phyloP scores from a whole-genome alignment of 1,140 invertebrate genomes.

The Drosophila parabipectinata region DNA sequence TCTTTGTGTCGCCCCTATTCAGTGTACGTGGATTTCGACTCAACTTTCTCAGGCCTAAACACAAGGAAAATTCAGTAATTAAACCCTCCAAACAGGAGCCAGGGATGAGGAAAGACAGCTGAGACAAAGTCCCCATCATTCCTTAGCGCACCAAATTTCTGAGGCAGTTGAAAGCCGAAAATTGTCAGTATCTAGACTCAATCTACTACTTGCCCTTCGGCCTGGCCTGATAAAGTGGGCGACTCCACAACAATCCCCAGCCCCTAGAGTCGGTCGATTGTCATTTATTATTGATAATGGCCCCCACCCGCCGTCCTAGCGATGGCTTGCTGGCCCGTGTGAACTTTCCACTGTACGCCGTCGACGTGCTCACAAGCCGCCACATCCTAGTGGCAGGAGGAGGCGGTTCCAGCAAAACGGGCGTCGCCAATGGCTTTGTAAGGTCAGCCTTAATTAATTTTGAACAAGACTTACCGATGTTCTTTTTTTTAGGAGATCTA shows the following conservation, averaged over 20 bases:
- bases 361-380: slow-evolving; percentile 94
- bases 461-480: background rate
- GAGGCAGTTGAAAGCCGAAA: background rate
- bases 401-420: slow-evolving; percentile 97
- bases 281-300: slow-evolving; percentile 72
- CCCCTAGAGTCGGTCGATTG: slow-evolving; percentile 27
- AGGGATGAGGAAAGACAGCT: slow-evolving; percentile 20
- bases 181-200: slow-evolving; percentile 7
- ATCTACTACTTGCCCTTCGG: slow-evolving; percentile 15
- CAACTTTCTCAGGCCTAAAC: slow-evolving; percentile 25
- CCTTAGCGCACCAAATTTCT: background rate
- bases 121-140: background rate
- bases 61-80: background rate
- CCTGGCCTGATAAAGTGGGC: slow-evolving; percentile 32
- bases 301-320: slow-evolving; percentile 78
- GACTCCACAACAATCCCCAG: slow-evolving; percentile 30
- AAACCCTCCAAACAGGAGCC: background rate
- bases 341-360: slow-evolving; percentile 96
- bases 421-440: slow-evolving; percentile 97
- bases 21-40: slow-evolving; percentile 48
- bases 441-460: slow-evolving; percentile 81
- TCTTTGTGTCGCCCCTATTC: slow-evolving; percentile 14
- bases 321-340: slow-evolving; percentile 91
- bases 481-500: slow-evolving; percentile 91
- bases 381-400: slow-evolving; percentile 98